Evolutionary conservation across 2,113 vertebrate species (phyloP).

Genomic region (Oxyura jamaicensis): DNA sequence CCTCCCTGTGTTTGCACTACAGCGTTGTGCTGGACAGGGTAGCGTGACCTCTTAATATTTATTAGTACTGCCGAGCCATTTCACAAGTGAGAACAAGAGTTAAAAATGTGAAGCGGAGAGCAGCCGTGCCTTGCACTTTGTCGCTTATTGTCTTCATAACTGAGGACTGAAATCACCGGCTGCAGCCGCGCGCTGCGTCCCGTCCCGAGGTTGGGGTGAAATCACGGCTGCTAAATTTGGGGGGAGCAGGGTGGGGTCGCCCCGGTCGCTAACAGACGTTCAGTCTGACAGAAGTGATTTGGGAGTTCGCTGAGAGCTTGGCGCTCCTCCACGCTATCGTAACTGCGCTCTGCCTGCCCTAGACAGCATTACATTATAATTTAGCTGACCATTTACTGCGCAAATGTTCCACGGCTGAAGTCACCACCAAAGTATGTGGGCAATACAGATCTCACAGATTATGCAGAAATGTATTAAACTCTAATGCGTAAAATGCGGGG

Average conservation of each 20-base stretch:
- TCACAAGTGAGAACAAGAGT: neutral
- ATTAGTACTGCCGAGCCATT: rapidly evolving
- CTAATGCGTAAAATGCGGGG: neutral
- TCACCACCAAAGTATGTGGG: neutral
- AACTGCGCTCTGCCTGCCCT: neutral
- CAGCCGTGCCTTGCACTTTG: neutral
- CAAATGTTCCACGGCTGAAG: neutral
- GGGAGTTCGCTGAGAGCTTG: neutral
- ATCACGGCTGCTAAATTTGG: neutral
- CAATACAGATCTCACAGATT: neutral
- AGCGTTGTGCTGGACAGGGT: neutral
- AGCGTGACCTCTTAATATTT: neutral
- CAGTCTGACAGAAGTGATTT: neutral
- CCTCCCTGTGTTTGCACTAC: neutral
- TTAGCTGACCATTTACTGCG: neutral
- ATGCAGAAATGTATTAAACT: neutral
- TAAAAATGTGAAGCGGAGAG: neutral
- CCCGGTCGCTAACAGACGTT: neutral
- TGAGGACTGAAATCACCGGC: neutral
- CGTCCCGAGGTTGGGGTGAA: neutral
- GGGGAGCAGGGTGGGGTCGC: neutral
- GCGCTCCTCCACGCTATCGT: neutral
- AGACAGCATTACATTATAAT: neutral
- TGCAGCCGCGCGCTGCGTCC: neutral
- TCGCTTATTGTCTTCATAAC: neutral